Evolutionary conservation across 2,888 invertebrate species (phyloP), one percentile per base, ranked within the genome.

Genomic region (Aphidoletes aphidimyza): DNA sequence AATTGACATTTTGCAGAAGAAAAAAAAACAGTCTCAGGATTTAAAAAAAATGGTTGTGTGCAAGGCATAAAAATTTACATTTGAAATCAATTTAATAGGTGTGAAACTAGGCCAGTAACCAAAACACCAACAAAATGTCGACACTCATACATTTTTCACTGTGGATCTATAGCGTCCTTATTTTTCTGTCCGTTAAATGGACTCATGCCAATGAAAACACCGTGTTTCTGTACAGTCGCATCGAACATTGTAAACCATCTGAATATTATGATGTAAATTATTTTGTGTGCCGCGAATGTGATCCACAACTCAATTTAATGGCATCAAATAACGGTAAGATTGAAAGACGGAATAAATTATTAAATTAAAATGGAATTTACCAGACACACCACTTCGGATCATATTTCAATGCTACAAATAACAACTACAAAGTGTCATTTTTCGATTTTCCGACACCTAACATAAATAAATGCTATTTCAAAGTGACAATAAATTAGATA

Each of bases 221-320:
- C 39, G n/a, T 84, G 8, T 84, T 84, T 84, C 36, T 84, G 37
- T 84, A 84, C 26, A 69, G 78, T 69, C 37, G 30, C 30, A 84
- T 84, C 11, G 84, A 85, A 26, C 87, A 89, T 86, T 92, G 92
- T 87, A 89, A 88, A 54, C 87, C 86, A 85, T 89, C 89, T 86
- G 91, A 92, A 87, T 91, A 90, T 87, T 92, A 91, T 85, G 90
- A 91, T 88, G 86, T 90, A 59, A 89, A 90, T 86, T 88, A 88
- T 39, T 90, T 92, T 85, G 89, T 90, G 83, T 92, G 92, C 87
- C 86, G 88, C 34, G 86, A 89, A 0, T 92, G 92, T 87, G 88
- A 90, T 86, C 69, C 85, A n/a, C 89, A 87, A 26, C 88, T 88
- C 86, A 88, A 89, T 87, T 87, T 91, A 85, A 87, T 87, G 78